phyloP scores from a whole-genome alignment of 2,888 invertebrate genomes.

The Meganola albula region DNA sequence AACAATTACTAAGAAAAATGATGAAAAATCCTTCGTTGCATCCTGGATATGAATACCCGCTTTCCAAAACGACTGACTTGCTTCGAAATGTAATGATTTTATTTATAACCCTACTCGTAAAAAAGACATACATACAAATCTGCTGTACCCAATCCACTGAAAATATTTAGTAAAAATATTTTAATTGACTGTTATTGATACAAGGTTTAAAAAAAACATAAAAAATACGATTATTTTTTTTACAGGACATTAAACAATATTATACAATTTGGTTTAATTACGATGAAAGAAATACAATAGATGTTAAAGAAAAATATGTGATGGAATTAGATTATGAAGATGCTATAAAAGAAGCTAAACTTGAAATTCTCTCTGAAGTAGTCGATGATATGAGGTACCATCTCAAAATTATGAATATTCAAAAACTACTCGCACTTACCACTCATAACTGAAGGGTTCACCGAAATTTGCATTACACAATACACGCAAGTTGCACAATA shows the following conservation, averaged over 20 bases:
- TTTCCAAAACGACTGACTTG: constrained; percentile 38
- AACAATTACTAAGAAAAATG: constrained; percentile 41
- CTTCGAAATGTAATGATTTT: too few relatives aligned
- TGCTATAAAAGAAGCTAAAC: constrained; percentile 37
- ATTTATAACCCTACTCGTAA: too few relatives aligned
- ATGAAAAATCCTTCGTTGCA: constrained; percentile 57
- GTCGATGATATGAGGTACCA: constrained; percentile 50
- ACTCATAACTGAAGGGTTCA: too few relatives aligned
- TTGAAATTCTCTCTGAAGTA: constrained; percentile 35
- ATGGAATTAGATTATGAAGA: constrained; percentile 33
- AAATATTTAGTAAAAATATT: too few relatives aligned
- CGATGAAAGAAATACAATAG: constrained; percentile 32
- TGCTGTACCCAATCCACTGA: too few relatives aligned
- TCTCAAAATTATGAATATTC: too few relatives aligned
- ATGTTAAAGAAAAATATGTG: constrained; percentile 43
- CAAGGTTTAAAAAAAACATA: too few relatives aligned
- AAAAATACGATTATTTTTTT: constrained; percentile 6
- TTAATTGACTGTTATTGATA: too few relatives aligned
- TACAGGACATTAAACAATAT: constrained; percentile 42
- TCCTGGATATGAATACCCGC: constrained; percentile 53
- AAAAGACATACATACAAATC: too few relatives aligned
- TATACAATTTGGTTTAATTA: constrained; percentile 41
- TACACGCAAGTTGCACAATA: too few relatives aligned
- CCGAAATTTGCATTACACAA: too few relatives aligned
- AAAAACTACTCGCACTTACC: too few relatives aligned